phyloP scores from a whole-genome alignment of 2,888 invertebrate genomes.

The Conomelus anceps region DNA sequence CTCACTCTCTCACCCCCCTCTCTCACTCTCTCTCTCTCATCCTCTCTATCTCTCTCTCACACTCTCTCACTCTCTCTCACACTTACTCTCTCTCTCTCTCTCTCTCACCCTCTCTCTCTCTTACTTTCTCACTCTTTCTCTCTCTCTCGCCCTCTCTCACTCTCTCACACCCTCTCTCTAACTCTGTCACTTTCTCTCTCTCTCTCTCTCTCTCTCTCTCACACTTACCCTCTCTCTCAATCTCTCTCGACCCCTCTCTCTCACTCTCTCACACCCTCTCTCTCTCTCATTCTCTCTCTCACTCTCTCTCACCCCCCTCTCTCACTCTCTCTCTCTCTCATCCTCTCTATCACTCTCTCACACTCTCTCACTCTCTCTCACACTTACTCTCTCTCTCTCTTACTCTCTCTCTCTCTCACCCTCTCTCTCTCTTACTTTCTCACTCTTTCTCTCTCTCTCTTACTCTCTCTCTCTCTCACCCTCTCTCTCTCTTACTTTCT shows the following conservation, averaged over 20 bases:
- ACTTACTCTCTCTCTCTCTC: too few relatives aligned
- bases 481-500: too few relatives aligned
- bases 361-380: background rate
- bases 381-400: background rate
- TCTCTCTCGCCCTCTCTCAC: background rate
- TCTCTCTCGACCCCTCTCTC: background rate
- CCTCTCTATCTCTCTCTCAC: background rate
- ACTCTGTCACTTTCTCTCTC: too few relatives aligned
- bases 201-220: background rate
- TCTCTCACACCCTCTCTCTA: too few relatives aligned
- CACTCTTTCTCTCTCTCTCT: background rate
- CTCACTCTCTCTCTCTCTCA: background rate
- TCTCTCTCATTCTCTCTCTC: too few relatives aligned
- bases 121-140: background rate
- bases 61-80: background rate
- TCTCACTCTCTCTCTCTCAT: background rate
- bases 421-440: background rate
- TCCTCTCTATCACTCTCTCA: background rate
- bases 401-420: background rate
- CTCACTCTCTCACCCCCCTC: background rate
- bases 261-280: background rate
- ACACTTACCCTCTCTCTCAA: background rate
- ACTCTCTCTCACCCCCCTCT: background rate
- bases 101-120: background rate
- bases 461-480: background rate